Evolutionary conservation across 2,797 vertebrate species (phyloP).

Genomic region (Agapornis canus): DNA sequence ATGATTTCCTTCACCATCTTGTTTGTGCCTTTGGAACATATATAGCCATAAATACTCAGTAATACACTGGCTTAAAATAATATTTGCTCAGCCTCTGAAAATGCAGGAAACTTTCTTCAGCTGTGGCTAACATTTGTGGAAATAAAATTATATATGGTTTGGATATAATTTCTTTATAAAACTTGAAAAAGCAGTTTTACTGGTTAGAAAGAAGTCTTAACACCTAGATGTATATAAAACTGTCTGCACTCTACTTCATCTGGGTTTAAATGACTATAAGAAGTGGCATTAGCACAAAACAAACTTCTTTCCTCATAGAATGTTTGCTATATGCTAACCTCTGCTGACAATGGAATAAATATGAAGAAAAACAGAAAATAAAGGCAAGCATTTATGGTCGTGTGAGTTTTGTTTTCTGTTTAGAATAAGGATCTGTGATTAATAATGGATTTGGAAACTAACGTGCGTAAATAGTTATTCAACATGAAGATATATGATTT

Average conservation of each 20-base stretch:
- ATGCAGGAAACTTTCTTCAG: not conserved
- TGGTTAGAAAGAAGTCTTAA: not conserved
- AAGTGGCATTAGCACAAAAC: not conserved
- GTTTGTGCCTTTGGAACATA: not conserved
- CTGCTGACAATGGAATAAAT: not conserved
- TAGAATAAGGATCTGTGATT: not conserved
- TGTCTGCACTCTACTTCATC: not conserved
- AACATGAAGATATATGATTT: not conserved
- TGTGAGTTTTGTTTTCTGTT: not conserved
- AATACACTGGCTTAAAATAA: not conserved
- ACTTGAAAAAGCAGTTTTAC: not conserved
- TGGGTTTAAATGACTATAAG: not conserved
- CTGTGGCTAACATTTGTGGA: not conserved
- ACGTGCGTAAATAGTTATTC: not conserved
- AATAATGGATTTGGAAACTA: not conserved
- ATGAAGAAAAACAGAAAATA: not conserved
- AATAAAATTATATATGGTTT: not conserved
- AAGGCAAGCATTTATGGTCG: not conserved
- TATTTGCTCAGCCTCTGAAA: slow-evolving; percentile 6
- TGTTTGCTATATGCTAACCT: not conserved
- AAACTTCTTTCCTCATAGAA: not conserved
- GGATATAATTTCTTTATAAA: not conserved
- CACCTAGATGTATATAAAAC: not conserved
- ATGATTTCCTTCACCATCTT: not conserved
- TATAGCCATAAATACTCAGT: not conserved